Base-by-base conservation (phyloP, 2,113 vertebrate species). In the Abramis brama region DNA sequence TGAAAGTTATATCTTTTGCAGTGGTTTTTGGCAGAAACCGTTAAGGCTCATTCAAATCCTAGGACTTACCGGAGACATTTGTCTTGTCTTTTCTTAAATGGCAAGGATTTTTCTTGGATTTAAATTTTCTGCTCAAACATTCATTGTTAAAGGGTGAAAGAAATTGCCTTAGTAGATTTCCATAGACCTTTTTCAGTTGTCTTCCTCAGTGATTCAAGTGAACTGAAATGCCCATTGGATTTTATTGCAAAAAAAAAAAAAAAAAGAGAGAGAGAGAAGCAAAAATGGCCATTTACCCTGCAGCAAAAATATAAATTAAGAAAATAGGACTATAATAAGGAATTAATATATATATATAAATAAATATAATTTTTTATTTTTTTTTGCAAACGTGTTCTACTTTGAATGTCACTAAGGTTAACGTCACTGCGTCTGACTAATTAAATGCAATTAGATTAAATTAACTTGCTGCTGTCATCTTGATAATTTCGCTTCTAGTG, bases 321-420 rank as follows among this genome's bases (percentile, higher is more conserved):
- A 59, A 57, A 59, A 59, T 62, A 43, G 33, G 33, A 13, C 1
- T n/a, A 25, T 45, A 27, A 17, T 39, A 43, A 8, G 25, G 17
- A 33, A 57, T 77, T 57, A 19, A 10, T 77, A 10, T 13, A 5
- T 23, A 76, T 19, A 19, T 55, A 55, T 55, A 55, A 17, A 5
- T 23, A 76, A 9, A 19, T 55, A 55, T 55, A 55, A 6, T 19
- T 21, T 21, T 47, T 33, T 19, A 19, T 19, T 21, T 21, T 47
- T 33, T 33, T 33, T 33, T 73, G 64, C 47, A 27, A 13, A 10
- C 5, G n/a, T 70, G 80, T 82, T 27, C 62, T 55, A 70, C 47
- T 83, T 83, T 83, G 30, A 83, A 73, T 73, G 68, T 73, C 50
- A 73, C 5, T 39, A 59, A 73, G 50, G 64, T 52, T 55, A 66